These are phyloP conservation scores for Drosophila tristis DNA, from an alignment of 1,140 invertebrate genomes.

Conservation along the genomic window DNA sequence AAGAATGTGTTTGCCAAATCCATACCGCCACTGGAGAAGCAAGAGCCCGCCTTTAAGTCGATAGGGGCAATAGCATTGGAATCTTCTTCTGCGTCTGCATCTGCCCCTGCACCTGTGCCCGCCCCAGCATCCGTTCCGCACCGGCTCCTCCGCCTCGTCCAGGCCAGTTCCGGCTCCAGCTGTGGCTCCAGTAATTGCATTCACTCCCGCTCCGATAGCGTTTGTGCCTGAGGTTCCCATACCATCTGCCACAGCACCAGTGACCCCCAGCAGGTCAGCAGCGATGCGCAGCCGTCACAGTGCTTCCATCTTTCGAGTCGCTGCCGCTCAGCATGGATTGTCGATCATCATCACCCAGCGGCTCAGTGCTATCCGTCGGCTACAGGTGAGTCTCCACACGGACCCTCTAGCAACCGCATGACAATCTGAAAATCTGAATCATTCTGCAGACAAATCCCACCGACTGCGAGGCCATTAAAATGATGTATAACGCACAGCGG, in stretches of 20 bases:
- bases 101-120: conserved; percentile 20
- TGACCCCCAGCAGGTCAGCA: conserved; percentile 24
- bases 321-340: conserved; percentile 86
- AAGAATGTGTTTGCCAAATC: conserved; percentile 80
- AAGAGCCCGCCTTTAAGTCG: conserved; percentile 77
- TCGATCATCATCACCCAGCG: conserved; percentile 93
- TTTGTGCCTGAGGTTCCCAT: conserved; percentile 82
- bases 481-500: conserved; percentile 90
- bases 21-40: conserved; percentile 60
- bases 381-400: conserved; percentile 86
- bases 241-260: conserved; percentile 46
- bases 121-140: background rate
- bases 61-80: conserved; percentile 3
- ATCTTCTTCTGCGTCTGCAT: background rate
- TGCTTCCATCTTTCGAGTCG: conserved; percentile 71
- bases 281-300: conserved; percentile 20
- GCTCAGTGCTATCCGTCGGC: conserved; percentile 90
- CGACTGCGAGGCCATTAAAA: conserved; percentile 89
- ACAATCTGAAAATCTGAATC: too few species aligned
- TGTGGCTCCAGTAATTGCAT: conserved; percentile 7
- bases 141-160: conserved; percentile 30
- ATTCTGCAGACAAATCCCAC: conserved; percentile 88
- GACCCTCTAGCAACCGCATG: too few species aligned
- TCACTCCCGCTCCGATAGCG: background rate
- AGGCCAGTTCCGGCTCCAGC: too few species aligned